A percentile compares a stretch with the other conserved stretches of the same genome.
Conservation (phyloP, 2,113 vertebrate genomes). For the Marmota flaviventris region DNA sequence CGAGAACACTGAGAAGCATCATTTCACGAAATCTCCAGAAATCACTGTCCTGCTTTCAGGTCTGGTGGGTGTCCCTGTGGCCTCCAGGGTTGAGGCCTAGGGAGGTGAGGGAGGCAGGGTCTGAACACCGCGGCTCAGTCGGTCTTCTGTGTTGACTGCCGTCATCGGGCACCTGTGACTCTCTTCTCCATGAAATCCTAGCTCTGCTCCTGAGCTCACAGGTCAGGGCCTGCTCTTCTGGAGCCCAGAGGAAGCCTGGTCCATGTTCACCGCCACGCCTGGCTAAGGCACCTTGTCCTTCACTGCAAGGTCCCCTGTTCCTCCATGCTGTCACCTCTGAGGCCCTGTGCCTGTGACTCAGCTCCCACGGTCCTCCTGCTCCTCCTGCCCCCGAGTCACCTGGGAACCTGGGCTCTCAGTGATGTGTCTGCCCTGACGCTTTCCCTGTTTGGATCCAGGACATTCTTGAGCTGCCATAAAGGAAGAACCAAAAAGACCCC, state of each 20-base stretch:
- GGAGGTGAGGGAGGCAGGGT: too few species aligned
- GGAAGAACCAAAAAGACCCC: background rate
- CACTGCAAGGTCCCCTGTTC: background rate
- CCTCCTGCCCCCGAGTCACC: background rate
- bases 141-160: background rate
- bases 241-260: background rate
- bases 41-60: fast-evolving
- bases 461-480: background rate
- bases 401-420: too few species aligned
- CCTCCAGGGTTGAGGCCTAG: slow-evolving; percentile 75
- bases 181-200: slow-evolving; percentile 85
- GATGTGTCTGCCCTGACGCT: background rate
- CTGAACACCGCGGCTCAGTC: too few species aligned
- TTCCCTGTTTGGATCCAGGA: background rate
- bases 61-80: fast-evolving
- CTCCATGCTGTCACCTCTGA: background rate
- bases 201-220: background rate
- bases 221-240: background rate
- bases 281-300: background rate
- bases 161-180: slow-evolving; percentile 89
- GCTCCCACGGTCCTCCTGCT: too few species aligned
- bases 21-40: fast-evolving
- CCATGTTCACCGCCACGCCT: too few species aligned
- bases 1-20: fast-evolving
- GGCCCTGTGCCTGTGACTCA: background rate